phyloP scores from a whole-genome alignment of 2,797 vertebrate species.

The Danio albolineatus region DNA sequence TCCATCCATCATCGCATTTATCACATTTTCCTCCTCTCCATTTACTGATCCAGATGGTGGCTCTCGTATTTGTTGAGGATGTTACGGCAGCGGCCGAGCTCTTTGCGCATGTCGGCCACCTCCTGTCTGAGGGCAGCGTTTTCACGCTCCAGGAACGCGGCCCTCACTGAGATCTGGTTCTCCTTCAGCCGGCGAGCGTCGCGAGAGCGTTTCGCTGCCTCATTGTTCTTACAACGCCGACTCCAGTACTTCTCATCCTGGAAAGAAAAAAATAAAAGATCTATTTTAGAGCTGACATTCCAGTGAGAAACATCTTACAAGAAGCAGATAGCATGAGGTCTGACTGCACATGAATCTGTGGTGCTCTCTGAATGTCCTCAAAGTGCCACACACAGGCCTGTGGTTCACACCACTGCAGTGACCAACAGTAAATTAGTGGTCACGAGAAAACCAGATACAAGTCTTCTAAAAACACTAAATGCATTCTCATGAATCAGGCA shows the following conservation, averaged over 20 bases:
- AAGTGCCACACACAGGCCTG: constrained; percentile 21
- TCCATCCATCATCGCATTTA: constrained; percentile 61
- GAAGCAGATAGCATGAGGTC: not conserved
- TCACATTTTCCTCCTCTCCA: constrained; percentile 44
- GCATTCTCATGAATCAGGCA: not conserved
- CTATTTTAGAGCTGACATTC: constrained; percentile 15
- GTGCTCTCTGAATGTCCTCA: constrained; percentile 7
- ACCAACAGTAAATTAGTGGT: constrained; percentile 6
- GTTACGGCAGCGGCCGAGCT: constrained; percentile 88
- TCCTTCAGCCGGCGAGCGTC: constrained; percentile 93
- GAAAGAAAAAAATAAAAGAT: not conserved
- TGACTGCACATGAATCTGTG: constrained; percentile 16
- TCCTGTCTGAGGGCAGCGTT: constrained; percentile 89
- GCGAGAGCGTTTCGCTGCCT: constrained; percentile 92
- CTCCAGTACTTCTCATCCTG: constrained; percentile 96
- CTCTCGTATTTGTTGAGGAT: constrained; percentile 92
- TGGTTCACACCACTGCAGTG: constrained; percentile 9
- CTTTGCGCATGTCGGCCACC: constrained; percentile 91
- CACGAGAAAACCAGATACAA: not conserved
- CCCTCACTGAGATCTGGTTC: constrained; percentile 93
- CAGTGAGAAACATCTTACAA: constrained; percentile 22
- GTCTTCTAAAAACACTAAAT: constrained; percentile 5
- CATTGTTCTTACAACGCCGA: constrained; percentile 91
- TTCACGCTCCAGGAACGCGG: constrained; percentile 92
- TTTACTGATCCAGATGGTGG: constrained; percentile 86